Evolutionary conservation across 2,113 vertebrate species (phyloP).

Genomic region (Megaceryle torquata): DNA sequence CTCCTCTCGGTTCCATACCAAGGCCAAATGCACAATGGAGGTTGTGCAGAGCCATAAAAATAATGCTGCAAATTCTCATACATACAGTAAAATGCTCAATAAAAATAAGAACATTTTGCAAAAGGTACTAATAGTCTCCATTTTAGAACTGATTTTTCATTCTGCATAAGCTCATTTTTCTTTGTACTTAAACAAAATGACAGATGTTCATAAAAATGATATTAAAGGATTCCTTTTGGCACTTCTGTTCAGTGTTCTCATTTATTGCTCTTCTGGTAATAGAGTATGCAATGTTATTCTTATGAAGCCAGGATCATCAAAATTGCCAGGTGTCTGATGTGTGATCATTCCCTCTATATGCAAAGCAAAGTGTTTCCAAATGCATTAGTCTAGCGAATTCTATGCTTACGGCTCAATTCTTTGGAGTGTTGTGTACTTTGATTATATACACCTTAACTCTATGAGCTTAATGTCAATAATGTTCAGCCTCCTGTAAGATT

Average conservation of each 20-base stretch:
- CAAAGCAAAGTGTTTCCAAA: constrained; percentile 49
- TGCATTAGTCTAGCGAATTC: background rate
- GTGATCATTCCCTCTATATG: constrained; percentile 37
- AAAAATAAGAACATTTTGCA: constrained; percentile 51
- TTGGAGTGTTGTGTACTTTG: constrained; percentile 9
- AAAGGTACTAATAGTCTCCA: constrained; percentile 12
- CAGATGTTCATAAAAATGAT: constrained; percentile 30
- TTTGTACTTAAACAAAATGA: constrained; percentile 58
- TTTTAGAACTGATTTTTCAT: constrained; percentile 27
- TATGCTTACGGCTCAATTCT: constrained; percentile 23
- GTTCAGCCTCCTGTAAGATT: constrained; percentile 29
- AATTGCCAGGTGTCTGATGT: constrained; percentile 55
- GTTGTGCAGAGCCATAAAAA: constrained; percentile 1
- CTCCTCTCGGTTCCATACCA: constrained; percentile 24
- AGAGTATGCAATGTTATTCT: constrained; percentile 40
- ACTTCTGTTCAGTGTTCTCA: constrained; percentile 24
- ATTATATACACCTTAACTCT: background rate
- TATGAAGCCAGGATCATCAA: constrained; percentile 32
- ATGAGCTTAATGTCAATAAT: constrained; percentile 15
- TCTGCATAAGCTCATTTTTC: background rate
- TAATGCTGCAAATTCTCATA: constrained; percentile 1
- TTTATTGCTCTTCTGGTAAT: constrained; percentile 49
- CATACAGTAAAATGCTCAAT: constrained; percentile 13
- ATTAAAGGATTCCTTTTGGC: constrained; percentile 40
- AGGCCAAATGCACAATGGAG: background rate